These are phyloP conservation scores for Gnatocerus cornutus DNA, from an alignment of 2,888 invertebrate genomes.

Conservation along the genomic window DNA sequence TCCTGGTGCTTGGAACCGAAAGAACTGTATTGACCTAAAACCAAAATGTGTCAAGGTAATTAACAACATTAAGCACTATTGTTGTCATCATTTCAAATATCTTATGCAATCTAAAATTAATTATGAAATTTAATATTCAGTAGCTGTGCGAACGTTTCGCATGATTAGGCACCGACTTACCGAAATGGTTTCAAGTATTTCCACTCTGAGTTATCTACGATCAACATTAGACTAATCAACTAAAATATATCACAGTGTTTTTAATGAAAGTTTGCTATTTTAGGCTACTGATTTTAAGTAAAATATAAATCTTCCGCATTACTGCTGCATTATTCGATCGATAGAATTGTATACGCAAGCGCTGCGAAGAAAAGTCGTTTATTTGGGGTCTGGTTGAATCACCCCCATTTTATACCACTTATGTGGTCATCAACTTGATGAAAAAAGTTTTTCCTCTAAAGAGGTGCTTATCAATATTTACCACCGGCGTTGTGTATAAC, in stretches of 20 bases:
- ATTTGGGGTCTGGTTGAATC: neutral
- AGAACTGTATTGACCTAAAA: constrained; percentile 32
- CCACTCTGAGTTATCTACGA: neutral
- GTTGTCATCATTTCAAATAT: constrained; percentile 35
- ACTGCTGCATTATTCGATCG: constrained; percentile 48
- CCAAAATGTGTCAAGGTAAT: constrained; percentile 40
- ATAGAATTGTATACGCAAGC: constrained; percentile 45
- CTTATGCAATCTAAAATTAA: constrained; percentile 33
- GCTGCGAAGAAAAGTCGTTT: constrained; percentile 31
- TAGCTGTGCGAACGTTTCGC: constrained; percentile 16
- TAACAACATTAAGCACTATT: constrained; percentile 14
- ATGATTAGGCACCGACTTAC: constrained; percentile 31
- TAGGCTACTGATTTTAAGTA: constrained; percentile 36
- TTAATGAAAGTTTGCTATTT: constrained; percentile 27
- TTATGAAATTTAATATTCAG: constrained; percentile 42
- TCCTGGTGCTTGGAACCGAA: constrained; percentile 9
- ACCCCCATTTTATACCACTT: constrained; percentile 1
- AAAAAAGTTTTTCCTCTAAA: too few relatives aligned
- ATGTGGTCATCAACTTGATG: constrained; percentile 1
- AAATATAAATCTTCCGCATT: constrained; percentile 52
- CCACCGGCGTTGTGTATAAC: too few relatives aligned
- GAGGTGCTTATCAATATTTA: too few relatives aligned
- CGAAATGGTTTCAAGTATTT: constrained; percentile 14
- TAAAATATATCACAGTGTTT: constrained; percentile 35
- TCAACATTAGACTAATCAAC: constrained; percentile 27